These are phyloP conservation scores for Pollicipes pollicipes DNA, from an alignment of 1,140 invertebrate species.

Conservation along the genomic window DNA sequence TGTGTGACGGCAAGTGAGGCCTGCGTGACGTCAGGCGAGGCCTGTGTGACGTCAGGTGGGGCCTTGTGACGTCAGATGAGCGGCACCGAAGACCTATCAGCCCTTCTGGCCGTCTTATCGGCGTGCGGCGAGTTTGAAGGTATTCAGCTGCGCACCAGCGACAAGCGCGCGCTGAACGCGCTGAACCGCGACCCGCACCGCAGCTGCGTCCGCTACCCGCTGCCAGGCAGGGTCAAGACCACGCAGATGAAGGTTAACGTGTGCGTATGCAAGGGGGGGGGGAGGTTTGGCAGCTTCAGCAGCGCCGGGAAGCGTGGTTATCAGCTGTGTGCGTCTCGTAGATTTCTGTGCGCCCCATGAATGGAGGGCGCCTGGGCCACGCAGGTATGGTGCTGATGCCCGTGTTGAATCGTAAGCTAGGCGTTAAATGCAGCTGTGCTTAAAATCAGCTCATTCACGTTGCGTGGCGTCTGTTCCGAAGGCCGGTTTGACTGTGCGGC, in stretches of 20 bases:
- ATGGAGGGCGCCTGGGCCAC: too few species aligned
- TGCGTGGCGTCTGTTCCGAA: too few species aligned
- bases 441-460: background rate
- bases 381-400: conserved; percentile 12
- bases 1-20: too few species aligned
- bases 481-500: background rate
- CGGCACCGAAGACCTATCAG: conserved; percentile 22
- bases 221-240: conserved; percentile 11
- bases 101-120: conserved; percentile 24
- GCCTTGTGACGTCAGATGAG: too few species aligned
- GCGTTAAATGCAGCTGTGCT: conserved; percentile 19
- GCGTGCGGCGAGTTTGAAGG: conserved; percentile 26
- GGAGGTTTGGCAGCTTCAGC: conserved; percentile 8
- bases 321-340: too few species aligned
- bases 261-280: conserved; percentile 11
- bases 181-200: conserved; percentile 12
- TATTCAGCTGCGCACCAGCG: conserved; percentile 22
- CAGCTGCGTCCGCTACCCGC: background rate
- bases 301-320: conserved; percentile 11
- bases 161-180: background rate
- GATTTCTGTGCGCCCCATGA: too few species aligned
- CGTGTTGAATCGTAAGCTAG: conserved; percentile 11
- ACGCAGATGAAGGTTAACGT: conserved; percentile 14
- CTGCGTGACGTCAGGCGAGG: too few species aligned
- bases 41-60: too few species aligned